Conservation (phyloP, 1,140 invertebrate species). For the Magallana ariakensis region DNA sequence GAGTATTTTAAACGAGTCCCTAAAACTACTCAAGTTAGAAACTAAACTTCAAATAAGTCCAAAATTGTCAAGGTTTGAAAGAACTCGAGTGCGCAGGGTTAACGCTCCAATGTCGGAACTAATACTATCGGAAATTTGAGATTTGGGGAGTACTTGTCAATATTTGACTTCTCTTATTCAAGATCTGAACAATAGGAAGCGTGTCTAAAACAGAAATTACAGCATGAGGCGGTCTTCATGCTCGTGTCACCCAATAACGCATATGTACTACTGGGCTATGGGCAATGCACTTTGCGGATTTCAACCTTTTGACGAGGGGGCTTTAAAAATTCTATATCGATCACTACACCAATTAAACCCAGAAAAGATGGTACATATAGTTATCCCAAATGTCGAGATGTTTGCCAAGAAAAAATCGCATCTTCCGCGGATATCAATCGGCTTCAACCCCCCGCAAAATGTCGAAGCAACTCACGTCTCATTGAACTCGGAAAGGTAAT, state of each 20-base stretch:
- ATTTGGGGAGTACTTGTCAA: background rate
- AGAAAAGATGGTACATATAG: background rate
- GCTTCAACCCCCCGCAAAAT: background rate
- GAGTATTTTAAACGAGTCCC: background rate
- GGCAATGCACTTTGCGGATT: constrained; percentile 22
- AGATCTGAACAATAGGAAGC: background rate
- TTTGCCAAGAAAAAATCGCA: constrained; percentile 14
- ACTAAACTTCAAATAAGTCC: background rate
- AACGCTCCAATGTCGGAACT: background rate
- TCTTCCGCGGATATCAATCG: constrained; percentile 1
- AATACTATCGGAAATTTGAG: constrained; percentile 25
- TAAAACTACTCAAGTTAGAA: background rate
- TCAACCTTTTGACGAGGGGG: constrained; percentile 1
- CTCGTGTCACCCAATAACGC: background rate
- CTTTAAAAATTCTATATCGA: background rate
- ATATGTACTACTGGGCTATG: background rate
- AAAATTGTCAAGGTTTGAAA: background rate
- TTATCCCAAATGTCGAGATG: background rate
- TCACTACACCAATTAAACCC: constrained; percentile 8
- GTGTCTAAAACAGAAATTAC: constrained; percentile 20
- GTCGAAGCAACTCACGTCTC: background rate
- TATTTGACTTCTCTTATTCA: constrained; percentile 26
- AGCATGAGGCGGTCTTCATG: background rate
- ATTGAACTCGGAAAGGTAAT: constrained; percentile 12
- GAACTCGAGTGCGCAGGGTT: background rate